Evolutionary conservation across 2,888 invertebrate species (phyloP).

Genomic region (Caenorhabditis drosophilae): DNA sequence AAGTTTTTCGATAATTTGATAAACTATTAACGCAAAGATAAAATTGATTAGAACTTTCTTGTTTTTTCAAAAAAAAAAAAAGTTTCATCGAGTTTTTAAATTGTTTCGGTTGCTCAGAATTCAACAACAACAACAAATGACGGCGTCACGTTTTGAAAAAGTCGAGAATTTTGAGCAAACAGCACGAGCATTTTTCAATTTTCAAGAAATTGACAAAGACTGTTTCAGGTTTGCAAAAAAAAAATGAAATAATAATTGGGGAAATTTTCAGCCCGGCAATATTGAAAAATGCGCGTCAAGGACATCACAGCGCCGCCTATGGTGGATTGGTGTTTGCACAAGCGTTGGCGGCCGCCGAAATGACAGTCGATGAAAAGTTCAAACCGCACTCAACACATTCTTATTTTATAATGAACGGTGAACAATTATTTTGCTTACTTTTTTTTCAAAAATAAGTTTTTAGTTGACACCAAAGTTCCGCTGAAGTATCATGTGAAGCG

Average conservation of each 20-base stretch:
- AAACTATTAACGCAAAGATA: too few relatives aligned
- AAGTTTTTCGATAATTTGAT: too few relatives aligned
- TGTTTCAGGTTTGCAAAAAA: constrained; percentile 33
- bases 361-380: constrained; percentile 53
- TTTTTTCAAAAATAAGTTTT: constrained; percentile 7
- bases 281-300: constrained; percentile 43
- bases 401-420: constrained; percentile 63
- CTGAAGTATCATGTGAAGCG: constrained; percentile 71
- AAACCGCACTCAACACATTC: constrained; percentile 63
- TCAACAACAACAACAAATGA: too few relatives aligned
- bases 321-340: constrained; percentile 65
- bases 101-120: too few relatives aligned
- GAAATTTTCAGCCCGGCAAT: constrained; percentile 35
- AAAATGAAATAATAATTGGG: constrained; percentile 3
- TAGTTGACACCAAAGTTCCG: constrained; percentile 65
- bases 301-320: constrained; percentile 51
- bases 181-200: constrained; percentile 38
- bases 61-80: too few relatives aligned
- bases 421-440: not conserved
- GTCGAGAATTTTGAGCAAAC: constrained; percentile 35
- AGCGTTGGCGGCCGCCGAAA: constrained; percentile 59
- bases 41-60: too few relatives aligned
- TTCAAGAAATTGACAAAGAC: constrained; percentile 36
- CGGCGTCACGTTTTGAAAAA: constrained; percentile 20
- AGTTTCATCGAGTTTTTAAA: too few relatives aligned